phyloP scores from a whole-genome alignment of 2,888 invertebrate species.

The Drosophila aldrichi region DNA sequence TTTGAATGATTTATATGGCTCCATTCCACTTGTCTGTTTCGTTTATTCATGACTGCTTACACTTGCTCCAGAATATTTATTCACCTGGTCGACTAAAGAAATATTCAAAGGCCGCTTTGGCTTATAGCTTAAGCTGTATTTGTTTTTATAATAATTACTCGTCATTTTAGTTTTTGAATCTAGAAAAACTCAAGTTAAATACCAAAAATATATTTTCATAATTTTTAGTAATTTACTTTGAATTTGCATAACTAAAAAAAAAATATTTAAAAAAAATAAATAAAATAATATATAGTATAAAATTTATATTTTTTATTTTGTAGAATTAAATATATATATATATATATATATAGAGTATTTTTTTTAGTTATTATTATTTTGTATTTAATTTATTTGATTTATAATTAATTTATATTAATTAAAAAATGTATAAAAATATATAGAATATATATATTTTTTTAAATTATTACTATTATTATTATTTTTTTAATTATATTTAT shows the following conservation, averaged over 20 bases:
- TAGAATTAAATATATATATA: too few species aligned
- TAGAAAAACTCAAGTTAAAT: background rate
- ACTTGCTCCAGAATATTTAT: slow-evolving; percentile 16
- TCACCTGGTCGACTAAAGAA: slow-evolving; percentile 1
- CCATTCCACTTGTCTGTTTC: background rate
- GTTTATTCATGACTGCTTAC: slow-evolving; percentile 3
- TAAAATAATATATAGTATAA: too few species aligned
- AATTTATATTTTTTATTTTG: too few species aligned
- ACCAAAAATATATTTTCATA: background rate
- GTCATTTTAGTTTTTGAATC: background rate
- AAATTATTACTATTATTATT: too few species aligned
- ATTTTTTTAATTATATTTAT: too few species aligned
- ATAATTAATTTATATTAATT: too few species aligned
- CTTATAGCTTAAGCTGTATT: background rate
- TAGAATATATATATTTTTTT: too few species aligned
- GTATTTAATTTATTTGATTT: too few species aligned
- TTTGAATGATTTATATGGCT: slow-evolving; percentile 4
- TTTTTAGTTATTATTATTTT: too few species aligned
- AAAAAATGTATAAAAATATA: too few species aligned
- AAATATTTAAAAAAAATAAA: too few species aligned
- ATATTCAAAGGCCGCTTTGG: background rate
- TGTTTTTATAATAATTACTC: background rate
- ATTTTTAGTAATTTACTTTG: background rate
- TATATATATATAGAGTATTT: background rate
- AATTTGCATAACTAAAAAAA: background rate